These are phyloP conservation scores for Microcebus murinus DNA, from an alignment of 2,113 vertebrate genomes.

Conservation along the genomic window DNA sequence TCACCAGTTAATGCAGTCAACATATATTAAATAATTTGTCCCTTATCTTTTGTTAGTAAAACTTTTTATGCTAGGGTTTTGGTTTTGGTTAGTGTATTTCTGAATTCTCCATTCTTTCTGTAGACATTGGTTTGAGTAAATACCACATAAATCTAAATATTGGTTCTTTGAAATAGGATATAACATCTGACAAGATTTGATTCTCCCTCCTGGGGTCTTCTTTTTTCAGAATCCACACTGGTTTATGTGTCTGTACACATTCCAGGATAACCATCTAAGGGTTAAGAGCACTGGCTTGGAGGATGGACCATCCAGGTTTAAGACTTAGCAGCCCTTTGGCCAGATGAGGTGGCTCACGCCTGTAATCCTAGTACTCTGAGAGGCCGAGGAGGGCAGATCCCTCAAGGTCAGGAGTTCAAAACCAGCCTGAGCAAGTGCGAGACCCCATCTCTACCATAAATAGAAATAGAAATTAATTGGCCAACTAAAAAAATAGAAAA, in stretches of 20 bases:
- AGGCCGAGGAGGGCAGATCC: too few relatives aligned
- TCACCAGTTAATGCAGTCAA: neutral
- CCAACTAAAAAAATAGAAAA: too few relatives aligned
- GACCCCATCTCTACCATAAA: too few relatives aligned
- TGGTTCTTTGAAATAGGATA: slow-evolving; percentile 34
- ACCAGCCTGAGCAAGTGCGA: too few relatives aligned
- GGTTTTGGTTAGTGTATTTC: neutral
- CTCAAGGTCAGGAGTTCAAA: too few relatives aligned
- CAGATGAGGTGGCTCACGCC: too few relatives aligned
- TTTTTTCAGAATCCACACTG: neutral
- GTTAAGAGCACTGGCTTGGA: neutral
- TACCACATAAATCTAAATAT: slow-evolving; percentile 25
- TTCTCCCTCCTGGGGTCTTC: neutral
- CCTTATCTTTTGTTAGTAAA: slow-evolving; percentile 11
- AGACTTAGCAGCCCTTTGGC: neutral
- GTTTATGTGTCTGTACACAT: neutral
- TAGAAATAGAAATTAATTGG: too few relatives aligned
- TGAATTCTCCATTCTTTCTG: slow-evolving; percentile 34
- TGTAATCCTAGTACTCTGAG: too few relatives aligned
- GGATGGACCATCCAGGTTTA: neutral
- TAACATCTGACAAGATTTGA: neutral
- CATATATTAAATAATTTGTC: slow-evolving; percentile 40
- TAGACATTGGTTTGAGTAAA: slow-evolving; percentile 49
- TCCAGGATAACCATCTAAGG: neutral
- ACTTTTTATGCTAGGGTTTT: slow-evolving; percentile 32